A percentile compares a stretch with the other conserved stretches of the same genome.
These are phyloP conservation scores for Synergus gifuensis DNA, from an alignment of 2,888 invertebrate genomes.

Conservation along the genomic window DNA sequence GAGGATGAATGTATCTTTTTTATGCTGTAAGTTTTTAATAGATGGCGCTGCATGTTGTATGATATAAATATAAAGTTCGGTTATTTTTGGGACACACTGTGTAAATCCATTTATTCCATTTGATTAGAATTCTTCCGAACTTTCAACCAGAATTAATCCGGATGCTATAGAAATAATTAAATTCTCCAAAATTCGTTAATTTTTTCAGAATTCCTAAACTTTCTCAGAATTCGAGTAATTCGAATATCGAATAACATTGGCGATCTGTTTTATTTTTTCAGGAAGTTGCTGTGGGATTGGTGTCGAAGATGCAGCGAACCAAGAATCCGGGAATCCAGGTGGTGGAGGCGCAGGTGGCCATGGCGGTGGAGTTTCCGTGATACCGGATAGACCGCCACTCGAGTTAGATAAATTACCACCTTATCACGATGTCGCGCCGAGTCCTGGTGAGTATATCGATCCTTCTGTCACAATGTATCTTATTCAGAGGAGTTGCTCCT, in stretches of 20 bases:
- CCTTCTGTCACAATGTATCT: constrained; percentile 28
- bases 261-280: constrained; percentile 58
- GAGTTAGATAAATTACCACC: constrained; percentile 77
- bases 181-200: too few relatives aligned
- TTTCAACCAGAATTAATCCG: too few relatives aligned
- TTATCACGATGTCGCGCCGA: constrained; percentile 76
- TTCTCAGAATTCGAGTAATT: too few relatives aligned
- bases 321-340: constrained; percentile 68
- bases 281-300: constrained; percentile 74
- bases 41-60: too few relatives aligned
- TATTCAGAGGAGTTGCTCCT: constrained; percentile 17
- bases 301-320: constrained; percentile 69
- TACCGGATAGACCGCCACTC: constrained; percentile 75
- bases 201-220: too few relatives aligned
- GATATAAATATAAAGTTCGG: too few relatives aligned
- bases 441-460: constrained; percentile 69
- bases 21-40: too few relatives aligned
- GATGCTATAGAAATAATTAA: too few relatives aligned
- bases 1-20: too few relatives aligned
- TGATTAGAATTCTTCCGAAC: too few relatives aligned
- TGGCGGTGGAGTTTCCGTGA: constrained; percentile 75
- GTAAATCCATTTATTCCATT: too few relatives aligned
- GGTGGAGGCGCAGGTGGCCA: constrained; percentile 69
- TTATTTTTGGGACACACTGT: too few relatives aligned
- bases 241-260: not conserved